phyloP scores from a whole-genome alignment of 2,797 vertebrate genomes.

The Podarcis lilfordi region DNA sequence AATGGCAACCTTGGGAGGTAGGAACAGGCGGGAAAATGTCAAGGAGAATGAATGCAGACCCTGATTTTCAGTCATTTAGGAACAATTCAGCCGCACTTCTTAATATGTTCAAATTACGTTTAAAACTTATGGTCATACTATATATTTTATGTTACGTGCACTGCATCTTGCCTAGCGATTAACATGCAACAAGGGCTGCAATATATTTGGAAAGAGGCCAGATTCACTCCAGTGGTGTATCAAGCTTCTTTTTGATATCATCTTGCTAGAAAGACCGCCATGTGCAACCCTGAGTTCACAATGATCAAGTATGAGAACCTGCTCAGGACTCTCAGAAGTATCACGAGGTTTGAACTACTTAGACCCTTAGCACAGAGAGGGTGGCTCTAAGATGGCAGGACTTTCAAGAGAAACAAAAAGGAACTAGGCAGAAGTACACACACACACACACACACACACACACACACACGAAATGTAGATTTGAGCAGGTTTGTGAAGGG shows the following conservation, averaged over 20 bases:
- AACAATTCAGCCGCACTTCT: conserved; percentile 10
- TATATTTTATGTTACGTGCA: background rate
- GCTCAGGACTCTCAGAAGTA: background rate
- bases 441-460: no score
- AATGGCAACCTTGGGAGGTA: background rate
- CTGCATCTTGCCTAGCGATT: background rate
- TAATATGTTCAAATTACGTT: conserved; percentile 13
- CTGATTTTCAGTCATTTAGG: conserved; percentile 24
- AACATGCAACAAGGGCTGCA: background rate
- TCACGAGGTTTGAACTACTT: background rate
- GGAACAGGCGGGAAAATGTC: background rate
- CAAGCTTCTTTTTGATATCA: background rate
- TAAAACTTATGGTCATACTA: background rate
- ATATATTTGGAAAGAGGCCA: background rate
- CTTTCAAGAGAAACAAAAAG: background rate
- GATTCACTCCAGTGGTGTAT: background rate
- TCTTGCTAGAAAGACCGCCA: background rate
- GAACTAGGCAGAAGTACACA: background rate
- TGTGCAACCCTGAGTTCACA: background rate
- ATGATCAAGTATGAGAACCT: background rate
- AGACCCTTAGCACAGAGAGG: background rate
- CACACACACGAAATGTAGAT: background rate
- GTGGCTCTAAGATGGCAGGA: background rate
- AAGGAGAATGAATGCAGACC: background rate
- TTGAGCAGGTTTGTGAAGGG: background rate